These are phyloP conservation scores for Morinoia aosen DNA, from an alignment of 2,888 invertebrate genomes.

Conservation along the genomic window DNA sequence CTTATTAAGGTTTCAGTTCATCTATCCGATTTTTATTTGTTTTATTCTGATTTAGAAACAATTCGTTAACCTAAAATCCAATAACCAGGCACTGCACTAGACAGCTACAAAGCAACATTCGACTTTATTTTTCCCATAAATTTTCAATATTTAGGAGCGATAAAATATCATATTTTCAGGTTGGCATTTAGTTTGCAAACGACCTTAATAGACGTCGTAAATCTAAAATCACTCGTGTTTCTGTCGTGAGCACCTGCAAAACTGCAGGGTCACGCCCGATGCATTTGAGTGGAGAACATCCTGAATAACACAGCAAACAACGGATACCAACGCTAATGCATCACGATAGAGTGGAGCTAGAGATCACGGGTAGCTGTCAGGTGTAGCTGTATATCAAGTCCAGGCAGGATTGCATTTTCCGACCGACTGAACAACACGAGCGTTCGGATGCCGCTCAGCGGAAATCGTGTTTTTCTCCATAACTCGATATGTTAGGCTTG, in stretches of 20 bases:
- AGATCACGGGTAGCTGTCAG: not conserved
- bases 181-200: not conserved
- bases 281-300: not conserved
- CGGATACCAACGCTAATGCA: not conserved
- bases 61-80: not conserved
- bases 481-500: not conserved
- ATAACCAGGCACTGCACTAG: not conserved
- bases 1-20: not conserved
- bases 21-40: not conserved
- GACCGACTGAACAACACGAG: not conserved
- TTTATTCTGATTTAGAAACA: not conserved
- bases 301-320: not conserved
- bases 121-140: not conserved
- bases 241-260: not conserved
- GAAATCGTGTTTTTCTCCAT: slow-evolving; percentile 26
- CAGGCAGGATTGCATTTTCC: not conserved
- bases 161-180: not conserved
- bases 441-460: not conserved
- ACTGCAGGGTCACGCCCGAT: not conserved
- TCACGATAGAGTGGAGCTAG: not conserved
- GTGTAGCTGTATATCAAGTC: not conserved
- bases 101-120: not conserved
- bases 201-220: not conserved
- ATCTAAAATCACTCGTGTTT: not conserved
- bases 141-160: not conserved